Conservation (phyloP, 37 sponge, comb jelly and placozoan genomes). For the Eunapius fragilis region DNA sequence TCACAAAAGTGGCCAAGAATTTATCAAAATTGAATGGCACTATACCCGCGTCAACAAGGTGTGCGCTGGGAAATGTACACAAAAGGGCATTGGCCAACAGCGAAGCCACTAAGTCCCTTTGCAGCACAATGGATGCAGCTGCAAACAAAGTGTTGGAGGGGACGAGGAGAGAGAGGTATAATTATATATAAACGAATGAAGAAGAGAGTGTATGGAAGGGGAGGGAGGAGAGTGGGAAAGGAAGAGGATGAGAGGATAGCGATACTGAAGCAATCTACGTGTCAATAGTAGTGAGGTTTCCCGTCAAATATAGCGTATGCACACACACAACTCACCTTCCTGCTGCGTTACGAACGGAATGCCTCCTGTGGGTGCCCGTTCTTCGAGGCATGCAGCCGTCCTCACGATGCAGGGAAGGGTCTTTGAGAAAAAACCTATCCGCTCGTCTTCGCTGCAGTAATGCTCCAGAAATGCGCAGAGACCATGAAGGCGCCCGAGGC, state of each 20-base stretch:
- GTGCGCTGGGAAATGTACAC: constrained; percentile 55
- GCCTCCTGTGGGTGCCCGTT: constrained; percentile 53
- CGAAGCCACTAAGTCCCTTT: constrained; percentile 59
- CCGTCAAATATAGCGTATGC: background rate
- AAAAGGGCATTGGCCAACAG: constrained; percentile 77
- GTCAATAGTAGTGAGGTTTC: background rate
- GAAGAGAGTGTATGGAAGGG: background rate
- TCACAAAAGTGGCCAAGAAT: constrained; percentile 43
- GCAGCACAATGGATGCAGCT: constrained; percentile 53
- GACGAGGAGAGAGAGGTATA: background rate
- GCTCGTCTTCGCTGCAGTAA: constrained; percentile 48
- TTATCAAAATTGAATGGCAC: constrained; percentile 53
- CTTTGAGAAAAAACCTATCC: constrained; percentile 34
- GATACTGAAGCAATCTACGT: background rate
- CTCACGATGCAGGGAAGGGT: constrained; percentile 63
- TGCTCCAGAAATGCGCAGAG: constrained; percentile 42
- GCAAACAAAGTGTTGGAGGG: background rate
- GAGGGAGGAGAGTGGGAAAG: background rate
- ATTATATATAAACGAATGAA: background rate
- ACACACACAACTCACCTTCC: constrained; percentile 71
- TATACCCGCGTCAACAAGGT: constrained; percentile 1
- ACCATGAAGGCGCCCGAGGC: constrained; percentile 19
- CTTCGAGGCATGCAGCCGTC: constrained; percentile 57
- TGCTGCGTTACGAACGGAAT: constrained; percentile 61
- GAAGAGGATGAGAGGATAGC: background rate